Evolutionary conservation across 92 coral and sea anemone genomes (phyloP).

Genomic region (Hydrozoanthus gracilis): DNA sequence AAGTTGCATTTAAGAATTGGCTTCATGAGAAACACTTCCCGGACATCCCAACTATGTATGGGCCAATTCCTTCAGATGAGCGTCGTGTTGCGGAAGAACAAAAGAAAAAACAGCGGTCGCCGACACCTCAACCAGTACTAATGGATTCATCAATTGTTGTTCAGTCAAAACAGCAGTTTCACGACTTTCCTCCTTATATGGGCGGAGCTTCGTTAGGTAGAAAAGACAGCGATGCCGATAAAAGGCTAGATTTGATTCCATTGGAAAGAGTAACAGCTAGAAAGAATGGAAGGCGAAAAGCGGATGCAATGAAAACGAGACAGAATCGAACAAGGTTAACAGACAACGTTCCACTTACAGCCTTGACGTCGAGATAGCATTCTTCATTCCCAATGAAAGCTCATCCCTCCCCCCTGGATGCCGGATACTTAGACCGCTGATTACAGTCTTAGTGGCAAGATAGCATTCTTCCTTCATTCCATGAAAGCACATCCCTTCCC

Average conservation of each 20-base stretch:
- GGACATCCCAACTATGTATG: slow-evolving; percentile 84
- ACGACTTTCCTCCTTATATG: slow-evolving; percentile 51
- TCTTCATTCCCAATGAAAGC: neutral
- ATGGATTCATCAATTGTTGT: slow-evolving; percentile 79
- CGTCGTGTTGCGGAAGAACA: slow-evolving; percentile 61
- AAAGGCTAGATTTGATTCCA: slow-evolving; percentile 90
- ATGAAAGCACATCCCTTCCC: too few relatives aligned
- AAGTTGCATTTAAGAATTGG: slow-evolving; percentile 89
- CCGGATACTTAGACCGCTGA: too few relatives aligned
- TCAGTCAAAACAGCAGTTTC: slow-evolving; percentile 64
- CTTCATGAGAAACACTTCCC: slow-evolving; percentile 74
- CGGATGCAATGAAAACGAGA: slow-evolving; percentile 58
- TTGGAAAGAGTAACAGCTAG: slow-evolving; percentile 86
- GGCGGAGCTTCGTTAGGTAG: slow-evolving; percentile 24
- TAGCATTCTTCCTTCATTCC: neutral
- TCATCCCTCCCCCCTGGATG: too few relatives aligned
- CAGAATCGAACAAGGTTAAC: slow-evolving; percentile 53
- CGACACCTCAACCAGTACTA: slow-evolving; percentile 57
- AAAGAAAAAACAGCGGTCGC: slow-evolving; percentile 67
- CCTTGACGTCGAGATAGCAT: slow-evolving; percentile 16
- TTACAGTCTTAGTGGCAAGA: slow-evolving; percentile 7
- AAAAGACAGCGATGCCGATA: slow-evolving; percentile 81
- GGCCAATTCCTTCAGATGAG: slow-evolving; percentile 83
- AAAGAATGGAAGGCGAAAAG: slow-evolving; percentile 72
- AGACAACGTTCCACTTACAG: slow-evolving; percentile 43